Base-by-base conservation (phyloP, 2,113 vertebrate genomes). In the Platysteira castanea region DNA sequence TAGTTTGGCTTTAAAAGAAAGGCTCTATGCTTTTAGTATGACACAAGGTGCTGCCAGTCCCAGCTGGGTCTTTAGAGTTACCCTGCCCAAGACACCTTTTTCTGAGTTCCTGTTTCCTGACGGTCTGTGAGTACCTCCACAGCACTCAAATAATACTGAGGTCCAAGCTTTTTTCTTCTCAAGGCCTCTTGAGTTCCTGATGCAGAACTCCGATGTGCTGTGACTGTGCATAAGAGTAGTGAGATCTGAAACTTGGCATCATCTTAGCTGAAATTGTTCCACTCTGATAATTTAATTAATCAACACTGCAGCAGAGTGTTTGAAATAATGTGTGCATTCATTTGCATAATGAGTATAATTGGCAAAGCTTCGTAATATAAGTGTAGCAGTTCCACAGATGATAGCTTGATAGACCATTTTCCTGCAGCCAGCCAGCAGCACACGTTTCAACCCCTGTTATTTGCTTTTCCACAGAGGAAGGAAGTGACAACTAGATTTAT, bases 261-360 rank as follows among this genome's bases (percentile, higher is more conserved):
- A 28, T 94, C 94, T 93, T 95, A 74, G 54, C 88, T 97, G 68
- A 75, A 95, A 95, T 93, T 95, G 79, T 95, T 96, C 95, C 78
- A 90, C 93, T 97, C 82, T 96, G 91, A 96, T 97, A 97, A 97
- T 97, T 91, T 96, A 96, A 96, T 97, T 97, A 97, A 95, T 96
- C 93, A 94, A 94, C 91, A 90, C 77, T 82, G 90, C 84, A 76
- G 90, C 90, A 78, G 91, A 94, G 95, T 92, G 95, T 96, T 96
- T 96, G 95, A 96, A 96, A 96, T 96, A 97, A 96, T 94, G 87
- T 88, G 95, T 93, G 92, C 70, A 52, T 94, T 96, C 92, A 93
- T 97, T 97, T 96, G 92, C 93, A 97, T 95, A 94, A 97, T 94
- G 90, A 90, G 76, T 96, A 93, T 93, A 97, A 96, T 89, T 95